Conservation (phyloP, 2,113 vertebrate species). For the Phocoena phocoena region DNA sequence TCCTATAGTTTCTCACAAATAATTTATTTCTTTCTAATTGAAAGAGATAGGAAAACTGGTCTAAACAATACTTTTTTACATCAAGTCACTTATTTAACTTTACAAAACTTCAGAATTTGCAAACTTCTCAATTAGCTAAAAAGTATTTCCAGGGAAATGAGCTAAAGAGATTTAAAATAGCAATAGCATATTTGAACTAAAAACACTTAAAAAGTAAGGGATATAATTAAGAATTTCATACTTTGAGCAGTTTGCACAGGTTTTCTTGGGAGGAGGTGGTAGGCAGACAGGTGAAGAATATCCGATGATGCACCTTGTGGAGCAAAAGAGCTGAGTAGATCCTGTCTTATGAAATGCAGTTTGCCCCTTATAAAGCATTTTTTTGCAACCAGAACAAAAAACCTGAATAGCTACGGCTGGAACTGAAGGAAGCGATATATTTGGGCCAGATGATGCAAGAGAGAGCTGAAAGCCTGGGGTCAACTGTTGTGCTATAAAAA, state of each 20-base stretch:
- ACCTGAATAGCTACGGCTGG: conserved; percentile 85
- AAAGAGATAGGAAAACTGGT: conserved; percentile 5
- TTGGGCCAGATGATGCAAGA: conserved; percentile 79
- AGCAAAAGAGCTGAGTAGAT: conserved; percentile 93
- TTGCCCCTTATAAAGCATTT: conserved; percentile 93
- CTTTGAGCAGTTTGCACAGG: conserved; percentile 93
- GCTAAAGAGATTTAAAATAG: conserved; percentile 14
- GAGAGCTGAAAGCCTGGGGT: conserved; percentile 84
- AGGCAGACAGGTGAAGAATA: conserved; percentile 84
- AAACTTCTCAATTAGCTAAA: conserved; percentile 37
- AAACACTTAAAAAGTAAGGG: neutral
- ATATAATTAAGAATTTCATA: conserved; percentile 75
- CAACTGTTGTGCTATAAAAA: conserved; percentile 83
- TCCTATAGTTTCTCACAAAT: neutral
- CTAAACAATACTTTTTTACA: conserved; percentile 35
- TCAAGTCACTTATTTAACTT: neutral
- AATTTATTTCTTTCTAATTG: neutral
- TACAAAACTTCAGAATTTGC: conserved; percentile 25
- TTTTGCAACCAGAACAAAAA: conserved; percentile 93
- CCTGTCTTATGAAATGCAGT: conserved; percentile 97
- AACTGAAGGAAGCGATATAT: conserved; percentile 81
- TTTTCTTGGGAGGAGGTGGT: conserved; percentile 83
- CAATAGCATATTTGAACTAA: neutral
- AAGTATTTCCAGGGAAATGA: neutral
- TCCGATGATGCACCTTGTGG: conserved; percentile 92